A percentile compares a stretch with the other conserved stretches of the same genome.
These are phyloP conservation scores for Phaethornis superciliosus DNA, from an alignment of 2,113 vertebrate species.

Conservation along the genomic window DNA sequence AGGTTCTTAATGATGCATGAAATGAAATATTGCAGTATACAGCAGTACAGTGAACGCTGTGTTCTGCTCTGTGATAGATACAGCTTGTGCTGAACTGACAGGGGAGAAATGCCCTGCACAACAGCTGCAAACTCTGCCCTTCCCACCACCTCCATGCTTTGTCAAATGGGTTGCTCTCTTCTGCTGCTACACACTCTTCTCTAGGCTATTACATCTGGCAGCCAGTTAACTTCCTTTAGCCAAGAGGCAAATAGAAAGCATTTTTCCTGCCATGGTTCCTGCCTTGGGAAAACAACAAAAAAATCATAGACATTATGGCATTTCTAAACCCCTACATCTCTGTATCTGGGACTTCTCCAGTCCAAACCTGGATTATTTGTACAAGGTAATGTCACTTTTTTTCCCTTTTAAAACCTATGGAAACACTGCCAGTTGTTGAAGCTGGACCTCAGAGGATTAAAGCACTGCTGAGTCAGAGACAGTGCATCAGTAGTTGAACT, in stretches of 20 bases:
- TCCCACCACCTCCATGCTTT: background rate
- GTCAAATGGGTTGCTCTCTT: background rate
- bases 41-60: slow-evolving; percentile 12
- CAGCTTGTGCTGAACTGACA: slow-evolving; percentile 8
- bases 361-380: background rate
- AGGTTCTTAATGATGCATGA: slow-evolving; percentile 57
- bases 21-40: slow-evolving; percentile 60
- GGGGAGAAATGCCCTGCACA: background rate
- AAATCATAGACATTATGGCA: background rate
- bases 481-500: background rate
- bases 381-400: background rate
- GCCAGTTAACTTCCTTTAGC: background rate
- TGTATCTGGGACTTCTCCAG: background rate
- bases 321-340: background rate
- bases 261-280: background rate
- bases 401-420: background rate
- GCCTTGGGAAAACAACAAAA: background rate
- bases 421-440: background rate
- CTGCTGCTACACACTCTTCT: background rate
- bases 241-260: background rate
- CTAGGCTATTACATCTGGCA: background rate
- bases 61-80: background rate
- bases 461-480: background rate
- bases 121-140: background rate
- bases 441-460: background rate